Evolutionary conservation across 2,113 vertebrate genomes (phyloP).

Genomic region (Rhombomys opimus): DNA sequence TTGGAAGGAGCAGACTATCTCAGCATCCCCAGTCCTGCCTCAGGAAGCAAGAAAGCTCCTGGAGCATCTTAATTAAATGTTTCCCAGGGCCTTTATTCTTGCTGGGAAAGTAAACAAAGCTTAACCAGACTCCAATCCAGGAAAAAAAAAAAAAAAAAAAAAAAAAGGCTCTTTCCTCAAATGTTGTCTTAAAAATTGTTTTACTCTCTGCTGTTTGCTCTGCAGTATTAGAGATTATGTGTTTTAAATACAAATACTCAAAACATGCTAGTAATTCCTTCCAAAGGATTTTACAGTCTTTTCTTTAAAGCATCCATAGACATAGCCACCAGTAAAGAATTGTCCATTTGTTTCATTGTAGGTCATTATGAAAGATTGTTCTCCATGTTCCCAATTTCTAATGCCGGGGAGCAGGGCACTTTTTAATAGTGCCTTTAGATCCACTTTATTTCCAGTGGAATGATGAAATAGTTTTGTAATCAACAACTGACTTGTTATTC

Average conservation of each 20-base stretch:
- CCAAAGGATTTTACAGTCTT: not conserved
- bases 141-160: not conserved
- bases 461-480: not conserved
- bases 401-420: not conserved
- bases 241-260: constrained; percentile 51
- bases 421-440: not conserved
- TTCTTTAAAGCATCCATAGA: constrained; percentile 1
- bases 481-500: not conserved
- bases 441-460: not conserved
- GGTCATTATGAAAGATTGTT: not conserved
- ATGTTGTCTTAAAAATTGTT: constrained; percentile 56
- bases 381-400: rapidly evolving
- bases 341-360: not conserved
- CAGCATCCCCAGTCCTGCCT: constrained; percentile 37
- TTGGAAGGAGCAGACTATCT: constrained; percentile 44
- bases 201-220: constrained; percentile 10
- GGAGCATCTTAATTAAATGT: constrained; percentile 79
- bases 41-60: constrained; percentile 69
- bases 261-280: not conserved
- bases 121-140: constrained; percentile 27
- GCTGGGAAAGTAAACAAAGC: constrained; percentile 75
- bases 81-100: constrained; percentile 69
- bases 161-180: constrained; percentile 37
- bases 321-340: not conserved
- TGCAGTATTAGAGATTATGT: not conserved